Conservation (phyloP, 2,797 vertebrate species). For the Bovichtus diacanthus region DNA sequence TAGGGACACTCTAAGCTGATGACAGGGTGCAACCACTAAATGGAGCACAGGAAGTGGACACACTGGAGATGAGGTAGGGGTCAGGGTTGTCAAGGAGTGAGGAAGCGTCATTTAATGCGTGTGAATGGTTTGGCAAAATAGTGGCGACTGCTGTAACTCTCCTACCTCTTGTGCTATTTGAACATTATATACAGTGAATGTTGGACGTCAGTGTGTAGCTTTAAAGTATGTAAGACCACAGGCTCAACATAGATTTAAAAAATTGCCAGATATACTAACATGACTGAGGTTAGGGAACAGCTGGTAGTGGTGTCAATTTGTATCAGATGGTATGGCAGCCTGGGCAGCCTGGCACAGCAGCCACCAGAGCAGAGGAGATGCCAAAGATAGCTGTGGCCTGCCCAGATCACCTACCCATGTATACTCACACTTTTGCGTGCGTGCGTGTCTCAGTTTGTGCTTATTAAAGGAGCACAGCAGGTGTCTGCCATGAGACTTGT, state of each 20-base stretch:
- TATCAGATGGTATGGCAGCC: slow-evolving; percentile 62
- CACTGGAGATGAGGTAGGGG: background rate
- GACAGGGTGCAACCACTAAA: background rate
- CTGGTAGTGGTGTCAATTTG: slow-evolving; percentile 66
- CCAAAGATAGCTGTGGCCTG: slow-evolving; percentile 73
- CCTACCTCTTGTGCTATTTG: background rate
- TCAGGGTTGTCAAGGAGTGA: background rate
- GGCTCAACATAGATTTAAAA: slow-evolving; percentile 39
- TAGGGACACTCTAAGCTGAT: background rate
- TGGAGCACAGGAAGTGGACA: background rate
- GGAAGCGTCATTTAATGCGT: background rate
- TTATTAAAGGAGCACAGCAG: slow-evolving; percentile 69
- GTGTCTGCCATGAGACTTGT: slow-evolving; percentile 50
- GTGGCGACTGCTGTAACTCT: background rate
- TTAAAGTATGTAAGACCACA: slow-evolving; percentile 35
- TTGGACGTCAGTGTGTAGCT: background rate
- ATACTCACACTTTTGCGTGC: slow-evolving; percentile 15
- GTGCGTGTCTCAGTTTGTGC: slow-evolving; percentile 51
- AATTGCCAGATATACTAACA: slow-evolving; percentile 36
- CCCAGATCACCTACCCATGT: slow-evolving; percentile 64
- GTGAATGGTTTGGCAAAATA: slow-evolving; percentile 11
- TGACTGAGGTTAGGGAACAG: slow-evolving; percentile 65
- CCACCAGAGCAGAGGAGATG: slow-evolving; percentile 53
- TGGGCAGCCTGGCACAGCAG: slow-evolving; percentile 64
- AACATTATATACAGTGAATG: slow-evolving; percentile 3